A percentile compares a stretch with the other conserved stretches of the same genome.
Evolutionary conservation across 2,888 invertebrate genomes (phyloP).

Genomic region (Pycnomerus fuliginosus): DNA sequence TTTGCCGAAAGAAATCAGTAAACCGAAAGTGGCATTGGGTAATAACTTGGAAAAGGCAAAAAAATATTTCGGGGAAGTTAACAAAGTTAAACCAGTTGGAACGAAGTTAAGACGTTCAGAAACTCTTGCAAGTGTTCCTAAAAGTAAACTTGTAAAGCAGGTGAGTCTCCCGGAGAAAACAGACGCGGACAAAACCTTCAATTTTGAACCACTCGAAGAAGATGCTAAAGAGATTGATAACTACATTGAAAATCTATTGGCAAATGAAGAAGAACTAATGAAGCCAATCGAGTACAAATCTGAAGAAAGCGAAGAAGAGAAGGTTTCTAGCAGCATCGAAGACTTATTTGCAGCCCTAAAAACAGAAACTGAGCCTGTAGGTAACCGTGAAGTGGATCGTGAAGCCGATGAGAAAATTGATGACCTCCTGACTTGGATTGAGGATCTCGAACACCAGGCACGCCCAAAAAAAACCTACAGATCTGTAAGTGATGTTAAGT

Average conservation of each 20-base stretch:
- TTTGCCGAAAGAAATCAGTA: slow-evolving; percentile 48
- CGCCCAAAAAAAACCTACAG: slow-evolving; percentile 42
- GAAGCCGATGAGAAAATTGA: slow-evolving; percentile 48
- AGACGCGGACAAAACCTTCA: slow-evolving; percentile 36
- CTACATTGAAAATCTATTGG: slow-evolving; percentile 50
- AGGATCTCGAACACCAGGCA: slow-evolving; percentile 48
- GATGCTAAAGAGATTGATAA: slow-evolving; percentile 48
- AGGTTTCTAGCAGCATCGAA: slow-evolving; percentile 50
- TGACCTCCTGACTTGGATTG: slow-evolving; percentile 51
- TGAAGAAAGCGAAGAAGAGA: slow-evolving; percentile 32
- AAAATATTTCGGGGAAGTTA: slow-evolving; percentile 49
- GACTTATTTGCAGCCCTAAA: slow-evolving; percentile 50
- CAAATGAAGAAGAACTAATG: slow-evolving; percentile 48
- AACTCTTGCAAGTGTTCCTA: slow-evolving; percentile 23
- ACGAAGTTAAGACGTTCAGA: slow-evolving; percentile 31
- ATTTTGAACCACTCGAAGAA: slow-evolving; percentile 51
- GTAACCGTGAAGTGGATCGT: slow-evolving; percentile 21
- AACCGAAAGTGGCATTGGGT: slow-evolving; percentile 50
- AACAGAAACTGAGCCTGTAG: slow-evolving; percentile 40
- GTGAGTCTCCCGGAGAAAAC: slow-evolving; percentile 38
- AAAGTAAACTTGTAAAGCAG: slow-evolving; percentile 37
- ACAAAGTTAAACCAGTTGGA: slow-evolving; percentile 23
- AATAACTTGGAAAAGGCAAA: slow-evolving; percentile 42
- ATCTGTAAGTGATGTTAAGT: slow-evolving; percentile 48
- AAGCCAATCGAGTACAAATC: slow-evolving; percentile 47